Evolutionary conservation across 2,797 vertebrate genomes (phyloP), one percentile per base, ranked within the genome.

Genomic region (Microcaecilia unicolor): DNA sequence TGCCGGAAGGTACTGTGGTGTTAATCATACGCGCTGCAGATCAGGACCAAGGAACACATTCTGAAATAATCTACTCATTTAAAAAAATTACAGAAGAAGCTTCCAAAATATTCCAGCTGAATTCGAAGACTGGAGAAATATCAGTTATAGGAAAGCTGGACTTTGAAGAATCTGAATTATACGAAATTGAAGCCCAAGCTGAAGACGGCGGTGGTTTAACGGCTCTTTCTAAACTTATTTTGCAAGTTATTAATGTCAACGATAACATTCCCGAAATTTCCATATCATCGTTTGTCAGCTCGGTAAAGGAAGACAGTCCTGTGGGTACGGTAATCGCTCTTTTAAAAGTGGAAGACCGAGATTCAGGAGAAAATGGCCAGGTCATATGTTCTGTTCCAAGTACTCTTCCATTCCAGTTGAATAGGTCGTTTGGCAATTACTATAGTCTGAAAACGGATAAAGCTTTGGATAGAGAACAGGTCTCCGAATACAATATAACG

Each of bases 321-420:
- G 44, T 60, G 22, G 75, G 65, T 12, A 67, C 72, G 24, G 11
- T 77, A 30, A 56, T 73, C 4, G 70, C 60, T 14, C 52, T 74
- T 28, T 64, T 80, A 39, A 55, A 65, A 17, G 64, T 76, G 1
- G 69, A 71, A 27, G 74, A 81, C 22, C 40, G 40, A 49, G 74
- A 78, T 49, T 48, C 51, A 6, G 61, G 31, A 7, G 31, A 46
- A 6, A 31, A 25, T 66, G 3, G 76, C 61, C 34, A 78, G 11
- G 25, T 65, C 3, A 22, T 15, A 3, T 66, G 62, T 17, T 25
- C 25, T 2, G 51, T 69, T 18, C 15, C 33, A 8, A 25, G 49
- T 5, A 32, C 35, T 13, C 7, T 36, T 3, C 25, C 41, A 0
- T 49, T 51, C 40, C 32, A 32, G 9, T 41, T 70, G 19, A 31